These are phyloP conservation scores for Rhinophrynus dorsalis DNA, from an alignment of 2,797 vertebrate species.

Conservation along the genomic window DNA sequence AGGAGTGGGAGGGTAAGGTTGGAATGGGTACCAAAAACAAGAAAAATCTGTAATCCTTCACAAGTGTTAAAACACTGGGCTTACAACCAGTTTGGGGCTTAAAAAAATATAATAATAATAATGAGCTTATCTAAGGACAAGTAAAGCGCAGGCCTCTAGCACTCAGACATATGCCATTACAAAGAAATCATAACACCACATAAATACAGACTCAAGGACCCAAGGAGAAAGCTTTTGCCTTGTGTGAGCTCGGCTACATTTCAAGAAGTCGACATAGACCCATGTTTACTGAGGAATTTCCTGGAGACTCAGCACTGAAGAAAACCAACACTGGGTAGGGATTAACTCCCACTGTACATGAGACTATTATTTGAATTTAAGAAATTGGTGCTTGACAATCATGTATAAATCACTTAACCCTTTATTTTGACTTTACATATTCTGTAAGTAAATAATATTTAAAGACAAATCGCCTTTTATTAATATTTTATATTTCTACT, in stretches of 20 bases:
- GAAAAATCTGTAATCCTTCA: slow-evolving; percentile 40
- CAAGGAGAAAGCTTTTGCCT: slow-evolving; percentile 38
- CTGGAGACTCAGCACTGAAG: slow-evolving; percentile 11
- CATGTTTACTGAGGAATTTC: slow-evolving; percentile 32
- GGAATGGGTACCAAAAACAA: slow-evolving; percentile 33
- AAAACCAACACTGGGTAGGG: slow-evolving; percentile 18
- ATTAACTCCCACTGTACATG: slow-evolving; percentile 33
- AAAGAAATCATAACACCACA: slow-evolving; percentile 48
- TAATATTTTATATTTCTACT: no score
- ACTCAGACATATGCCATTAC: slow-evolving; percentile 30
- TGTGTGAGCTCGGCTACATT: slow-evolving; percentile 40
- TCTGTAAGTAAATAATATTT: no score
- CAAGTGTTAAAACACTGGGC: slow-evolving; percentile 44
- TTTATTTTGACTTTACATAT: no score
- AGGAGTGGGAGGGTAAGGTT: slow-evolving; percentile 17
- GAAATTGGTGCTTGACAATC: neutral
- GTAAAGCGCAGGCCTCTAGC: slow-evolving; percentile 37
- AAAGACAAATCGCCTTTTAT: no score
- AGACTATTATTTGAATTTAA: slow-evolving; percentile 16
- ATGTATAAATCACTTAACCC: neutral
- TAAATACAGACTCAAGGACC: slow-evolving; percentile 42
- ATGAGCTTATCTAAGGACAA: slow-evolving; percentile 44
- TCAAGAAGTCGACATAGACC: slow-evolving; percentile 41
- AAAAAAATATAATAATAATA: slow-evolving; percentile 46
- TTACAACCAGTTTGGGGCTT: slow-evolving; percentile 33